phyloP scores from a whole-genome alignment of 2,797 vertebrate species.

The Salmo trutta region DNA sequence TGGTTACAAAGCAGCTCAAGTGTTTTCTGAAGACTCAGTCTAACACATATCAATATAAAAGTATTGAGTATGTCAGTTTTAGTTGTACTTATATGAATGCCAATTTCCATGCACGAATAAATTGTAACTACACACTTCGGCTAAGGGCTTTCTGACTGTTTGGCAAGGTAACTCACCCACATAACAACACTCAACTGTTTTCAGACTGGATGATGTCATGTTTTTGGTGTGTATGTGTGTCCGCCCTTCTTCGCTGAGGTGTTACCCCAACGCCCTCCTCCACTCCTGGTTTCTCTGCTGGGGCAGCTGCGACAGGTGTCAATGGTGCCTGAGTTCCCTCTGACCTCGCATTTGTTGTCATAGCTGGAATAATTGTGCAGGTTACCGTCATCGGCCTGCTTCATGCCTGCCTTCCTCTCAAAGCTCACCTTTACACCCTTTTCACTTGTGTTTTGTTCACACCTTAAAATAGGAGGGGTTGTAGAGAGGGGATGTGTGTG shows the following conservation, averaged over 20 bases:
- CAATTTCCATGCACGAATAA: background rate
- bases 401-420: slow-evolving; percentile 50
- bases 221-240: slow-evolving; percentile 19
- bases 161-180: background rate
- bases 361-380: slow-evolving; percentile 34
- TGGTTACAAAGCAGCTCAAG: background rate
- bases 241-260: slow-evolving; percentile 32
- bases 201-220: slow-evolving; percentile 37
- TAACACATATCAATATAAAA: background rate
- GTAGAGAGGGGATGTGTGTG: background rate
- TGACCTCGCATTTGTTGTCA: slow-evolving; percentile 26
- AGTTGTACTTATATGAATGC: too few species aligned
- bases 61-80: background rate
- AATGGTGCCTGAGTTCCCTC: slow-evolving; percentile 31
- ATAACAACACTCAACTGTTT: background rate
- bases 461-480: slow-evolving; percentile 40
- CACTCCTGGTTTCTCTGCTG: background rate
- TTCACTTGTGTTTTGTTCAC: slow-evolving; percentile 46
- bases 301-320: slow-evolving; percentile 33
- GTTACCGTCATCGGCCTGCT: slow-evolving; percentile 53
- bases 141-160: background rate
- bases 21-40: background rate
- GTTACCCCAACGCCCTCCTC: slow-evolving; percentile 9
- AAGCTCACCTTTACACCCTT: slow-evolving; percentile 50
- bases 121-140: background rate